phyloP scores from a whole-genome alignment of 1,140 invertebrate genomes.

The Harlomillsia oculata region DNA sequence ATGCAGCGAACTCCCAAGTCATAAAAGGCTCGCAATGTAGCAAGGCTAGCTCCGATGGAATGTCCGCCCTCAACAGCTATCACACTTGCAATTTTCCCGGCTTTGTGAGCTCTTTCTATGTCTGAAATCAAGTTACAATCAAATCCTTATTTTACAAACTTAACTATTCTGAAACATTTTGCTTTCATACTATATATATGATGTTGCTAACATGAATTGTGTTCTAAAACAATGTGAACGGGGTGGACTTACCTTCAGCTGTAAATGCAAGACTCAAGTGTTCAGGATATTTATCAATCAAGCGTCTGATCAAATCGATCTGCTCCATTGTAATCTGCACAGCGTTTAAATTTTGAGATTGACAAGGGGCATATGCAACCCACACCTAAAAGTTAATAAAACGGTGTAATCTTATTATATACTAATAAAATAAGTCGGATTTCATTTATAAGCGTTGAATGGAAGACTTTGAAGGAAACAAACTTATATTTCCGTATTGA shows the following conservation, averaged over 20 bases:
- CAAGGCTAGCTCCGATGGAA: conserved; percentile 69
- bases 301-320: conserved; percentile 72
- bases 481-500: too few relatives aligned
- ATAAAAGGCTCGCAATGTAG: conserved; percentile 69
- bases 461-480: background rate
- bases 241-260: conserved; percentile 54
- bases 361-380: conserved; percentile 76
- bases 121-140: conserved; percentile 44
- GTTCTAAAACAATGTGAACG: too few relatives aligned
- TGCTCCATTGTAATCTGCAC: conserved; percentile 76
- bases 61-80: conserved; percentile 65
- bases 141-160: background rate
- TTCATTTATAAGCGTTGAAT: background rate
- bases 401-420: too few relatives aligned
- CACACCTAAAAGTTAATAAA: conserved; percentile 58
- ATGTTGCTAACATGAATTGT: background rate
- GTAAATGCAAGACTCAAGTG: conserved; percentile 66
- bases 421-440: background rate
- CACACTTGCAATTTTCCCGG: conserved; percentile 58
- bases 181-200: background rate
- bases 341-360: conserved; percentile 71
- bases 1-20: conserved; percentile 71
- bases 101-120: conserved; percentile 62
- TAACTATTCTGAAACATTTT: background rate
- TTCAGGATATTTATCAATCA: conserved; percentile 68